Base-by-base conservation (phyloP, 2,888 invertebrate species). In the Zygothrica quintamaculata region DNA sequence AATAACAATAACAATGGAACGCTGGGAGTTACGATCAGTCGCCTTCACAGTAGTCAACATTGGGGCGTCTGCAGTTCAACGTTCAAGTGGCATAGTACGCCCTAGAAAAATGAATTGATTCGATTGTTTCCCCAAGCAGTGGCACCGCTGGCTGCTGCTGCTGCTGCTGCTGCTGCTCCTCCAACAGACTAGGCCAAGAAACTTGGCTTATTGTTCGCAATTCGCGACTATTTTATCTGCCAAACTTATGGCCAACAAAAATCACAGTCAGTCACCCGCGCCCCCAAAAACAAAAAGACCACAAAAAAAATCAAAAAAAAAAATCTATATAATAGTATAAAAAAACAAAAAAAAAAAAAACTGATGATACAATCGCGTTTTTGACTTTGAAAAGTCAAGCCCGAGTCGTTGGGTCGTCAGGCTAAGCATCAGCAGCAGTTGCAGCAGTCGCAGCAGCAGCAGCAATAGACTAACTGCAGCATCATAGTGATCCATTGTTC, bases 21-120 rank as follows among this genome's bases (percentile, higher is more conserved):
- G 51, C 36, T 66, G 62, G 72, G 50, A 73, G 72, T 55, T 72
- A 51, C 44, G 71, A 76, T 75, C 75, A 71, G 69, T 78, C 74
- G 85, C 75, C 79, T 76, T 82, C 76, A 88, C 88, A 82, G 89
- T 89, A 89, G 89, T 89, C 89, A 88, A 69, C 82, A 81, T 87
- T 87, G 88, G 88, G 89, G 89, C 89, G 89, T 89, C 88, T 88
- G 89, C 89, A 87, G 89, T 89, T 89, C 89, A 89, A 89, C 88
- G 89, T 89, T 89, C 89, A 89, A 89, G 89, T 89, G 89, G 89
- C 89, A 87, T 76, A 84, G 87, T 86, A 89, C 89, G 89, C 89
- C 89, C 89, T 88, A 89, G 86, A 84, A 89, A 81, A 89, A 84
- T 84, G 84, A 87, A 84, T 84, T 84, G 87, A 84, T 87, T 87